Conservation (phyloP, 2,113 vertebrate genomes). For the Tetrao urogallus region DNA sequence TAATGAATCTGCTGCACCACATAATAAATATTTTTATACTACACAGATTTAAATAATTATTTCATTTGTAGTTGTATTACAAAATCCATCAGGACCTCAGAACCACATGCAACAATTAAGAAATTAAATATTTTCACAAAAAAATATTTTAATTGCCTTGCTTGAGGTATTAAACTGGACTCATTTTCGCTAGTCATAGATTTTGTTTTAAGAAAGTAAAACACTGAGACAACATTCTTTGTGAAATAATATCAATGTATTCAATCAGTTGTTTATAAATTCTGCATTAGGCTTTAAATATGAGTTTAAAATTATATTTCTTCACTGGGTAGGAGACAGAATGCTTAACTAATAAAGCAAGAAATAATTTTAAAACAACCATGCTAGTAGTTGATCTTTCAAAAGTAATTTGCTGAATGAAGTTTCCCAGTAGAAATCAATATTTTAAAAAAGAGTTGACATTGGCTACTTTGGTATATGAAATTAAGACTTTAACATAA, state of each 20-base stretch:
- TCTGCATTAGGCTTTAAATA: background rate
- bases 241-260: background rate
- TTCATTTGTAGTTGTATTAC: background rate
- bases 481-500: background rate
- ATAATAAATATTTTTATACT: background rate
- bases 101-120: background rate
- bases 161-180: background rate
- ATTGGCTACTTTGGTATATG: background rate
- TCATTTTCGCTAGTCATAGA: background rate
- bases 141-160: background rate
- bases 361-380: background rate
- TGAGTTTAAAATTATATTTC: slow-evolving; percentile 2
- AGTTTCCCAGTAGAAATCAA: background rate
- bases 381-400: background rate
- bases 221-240: background rate
- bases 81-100: background rate
- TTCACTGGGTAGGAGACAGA: background rate
- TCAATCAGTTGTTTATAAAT: background rate
- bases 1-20: background rate
- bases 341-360: background rate
- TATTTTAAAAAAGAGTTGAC: background rate
- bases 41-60: background rate
- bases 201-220: background rate
- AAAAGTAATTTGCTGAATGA: background rate
- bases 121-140: background rate